Evolutionary conservation across 2,113 vertebrate species (phyloP).

Genomic region (Actenoides lindsayi): DNA sequence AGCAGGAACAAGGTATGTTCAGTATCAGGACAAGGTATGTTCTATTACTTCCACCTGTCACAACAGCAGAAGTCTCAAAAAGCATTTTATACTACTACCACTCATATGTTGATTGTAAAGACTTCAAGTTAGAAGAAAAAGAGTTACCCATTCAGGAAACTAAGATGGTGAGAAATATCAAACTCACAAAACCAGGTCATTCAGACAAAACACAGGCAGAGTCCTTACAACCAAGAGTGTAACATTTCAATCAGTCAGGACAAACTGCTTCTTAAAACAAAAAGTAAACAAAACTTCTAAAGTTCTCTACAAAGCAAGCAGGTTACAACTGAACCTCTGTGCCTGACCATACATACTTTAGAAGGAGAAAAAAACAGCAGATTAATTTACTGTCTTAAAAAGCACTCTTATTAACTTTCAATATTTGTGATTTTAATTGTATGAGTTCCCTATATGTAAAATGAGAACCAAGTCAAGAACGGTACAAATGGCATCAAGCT

Average conservation of each 20-base stretch:
- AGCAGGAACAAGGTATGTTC: too few species aligned
- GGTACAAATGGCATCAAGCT: not conserved
- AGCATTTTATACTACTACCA: not conserved
- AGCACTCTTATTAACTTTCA: not conserved
- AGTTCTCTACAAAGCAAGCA: not conserved
- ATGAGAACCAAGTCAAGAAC: not conserved
- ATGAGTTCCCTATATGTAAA: not conserved
- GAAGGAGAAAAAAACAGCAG: not conserved
- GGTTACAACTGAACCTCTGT: not conserved
- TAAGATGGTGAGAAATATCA: not conserved
- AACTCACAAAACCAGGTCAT: not conserved
- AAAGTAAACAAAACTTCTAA: not conserved
- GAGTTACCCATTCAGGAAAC: not conserved
- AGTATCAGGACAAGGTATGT: not conserved
- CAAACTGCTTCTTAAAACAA: not conserved
- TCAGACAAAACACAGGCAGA: not conserved
- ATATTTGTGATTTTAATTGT: not conserved
- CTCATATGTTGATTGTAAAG: not conserved
- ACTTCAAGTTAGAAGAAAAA: not conserved
- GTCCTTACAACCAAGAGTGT: not conserved
- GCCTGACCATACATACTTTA: not conserved
- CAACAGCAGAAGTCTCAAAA: not conserved
- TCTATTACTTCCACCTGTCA: not conserved
- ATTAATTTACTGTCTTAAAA: not conserved
- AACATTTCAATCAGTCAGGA: not conserved